Evolutionary conservation across 2,888 invertebrate genomes (phyloP), one percentile per base, ranked within the genome.

Genomic region (Sminthurinus aureus): DNA sequence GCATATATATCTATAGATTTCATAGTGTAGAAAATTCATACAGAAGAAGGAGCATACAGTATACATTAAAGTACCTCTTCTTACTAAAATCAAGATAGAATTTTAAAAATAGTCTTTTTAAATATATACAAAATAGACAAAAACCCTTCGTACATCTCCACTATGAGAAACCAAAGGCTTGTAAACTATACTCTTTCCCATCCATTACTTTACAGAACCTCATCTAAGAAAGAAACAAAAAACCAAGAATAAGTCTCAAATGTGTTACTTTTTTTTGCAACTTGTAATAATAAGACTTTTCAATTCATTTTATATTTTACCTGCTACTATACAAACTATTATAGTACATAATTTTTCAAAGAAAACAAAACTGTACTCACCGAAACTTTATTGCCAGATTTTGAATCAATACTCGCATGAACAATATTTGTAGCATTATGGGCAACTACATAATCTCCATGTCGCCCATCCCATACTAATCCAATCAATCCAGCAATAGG

Each of bases 401-500:
- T 84, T 52, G 64, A 84, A 51, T 58, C 79, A 13, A 73, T 73
- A 58, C 76, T 86, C 0, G 85, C 86, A 11, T 87, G 73, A 0
- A 87, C 83, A 79, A 87, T 85, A 67, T 82, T 85, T 18, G 84
- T 82, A 0, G 87, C 77, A 24, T 85, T 84, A 80, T 87, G 87
- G n/a, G 86, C 85, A 79, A 67, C 92, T 87, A 22, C 89, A 87
- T 85, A 92, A 91, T 87, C 92, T 88, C 89, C 92, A 91, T 20
- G 91, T 84, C 79, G 91, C 91, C 89, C 92, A 91, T 89, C 92
- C 92, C 84, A 92, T 86, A 64, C 91, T 90, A 75, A 91, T 87
- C 82, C 90, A 88, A 89, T 92, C 91, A 83, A 89, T 88, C 83
- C 90, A 89, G 84, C 89, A 88, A 64, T 90, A 89, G 88, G 90